phyloP scores from a whole-genome alignment of 2,113 vertebrate species.

The Origma solitaria region DNA sequence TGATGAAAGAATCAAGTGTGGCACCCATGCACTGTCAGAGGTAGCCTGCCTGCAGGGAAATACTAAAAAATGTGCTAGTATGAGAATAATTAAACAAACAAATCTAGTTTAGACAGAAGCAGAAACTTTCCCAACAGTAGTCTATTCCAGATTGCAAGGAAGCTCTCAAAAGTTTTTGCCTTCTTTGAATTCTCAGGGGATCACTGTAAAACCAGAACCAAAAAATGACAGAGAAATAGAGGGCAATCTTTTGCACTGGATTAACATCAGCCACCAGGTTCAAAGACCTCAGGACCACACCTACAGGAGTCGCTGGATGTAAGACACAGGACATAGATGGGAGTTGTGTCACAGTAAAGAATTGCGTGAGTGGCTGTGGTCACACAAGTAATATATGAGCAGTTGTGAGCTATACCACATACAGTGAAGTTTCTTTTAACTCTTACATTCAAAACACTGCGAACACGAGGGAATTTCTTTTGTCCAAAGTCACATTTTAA shows the following conservation, averaged over 20 bases:
- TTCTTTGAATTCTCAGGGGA: neutral
- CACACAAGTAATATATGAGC: neutral
- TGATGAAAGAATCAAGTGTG: neutral
- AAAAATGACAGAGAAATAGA: neutral
- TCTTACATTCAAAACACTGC: neutral
- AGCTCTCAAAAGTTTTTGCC: neutral
- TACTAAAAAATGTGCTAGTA: neutral
- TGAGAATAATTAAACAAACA: neutral
- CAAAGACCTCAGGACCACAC: neutral
- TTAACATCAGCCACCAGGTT: neutral
- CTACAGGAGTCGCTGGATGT: accelerated
- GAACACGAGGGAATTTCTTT: neutral
- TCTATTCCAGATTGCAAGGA: neutral
- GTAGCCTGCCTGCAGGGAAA: neutral
- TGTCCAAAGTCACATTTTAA: neutral
- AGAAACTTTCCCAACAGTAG: neutral
- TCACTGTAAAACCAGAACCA: neutral
- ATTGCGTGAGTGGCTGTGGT: neutral
- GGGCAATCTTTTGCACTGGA: neutral
- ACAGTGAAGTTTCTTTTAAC: neutral
- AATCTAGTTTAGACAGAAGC: neutral
- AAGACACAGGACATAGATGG: neutral
- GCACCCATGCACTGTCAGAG: neutral
- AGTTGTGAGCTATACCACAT: neutral
- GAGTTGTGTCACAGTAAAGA: neutral